phyloP scores from a whole-genome alignment of 1,140 invertebrate species.

The Lucilia cuprina region DNA sequence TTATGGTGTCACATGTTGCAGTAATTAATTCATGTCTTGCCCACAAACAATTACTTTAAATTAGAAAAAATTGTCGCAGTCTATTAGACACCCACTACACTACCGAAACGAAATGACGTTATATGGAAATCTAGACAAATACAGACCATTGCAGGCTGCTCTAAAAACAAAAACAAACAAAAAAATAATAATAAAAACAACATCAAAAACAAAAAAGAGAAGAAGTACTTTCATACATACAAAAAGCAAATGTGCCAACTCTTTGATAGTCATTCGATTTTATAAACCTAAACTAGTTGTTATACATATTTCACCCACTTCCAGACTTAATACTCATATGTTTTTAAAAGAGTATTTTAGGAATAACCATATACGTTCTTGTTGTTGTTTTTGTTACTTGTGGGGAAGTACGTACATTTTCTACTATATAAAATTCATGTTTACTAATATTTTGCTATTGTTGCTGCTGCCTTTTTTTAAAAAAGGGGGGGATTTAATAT shows the following conservation, averaged over 20 bases:
- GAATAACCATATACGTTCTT: not conserved
- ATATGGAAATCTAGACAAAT: not conserved
- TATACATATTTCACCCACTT: constrained; percentile 21
- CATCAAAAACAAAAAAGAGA: not conserved
- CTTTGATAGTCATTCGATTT: not conserved
- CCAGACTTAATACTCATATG: not conserved
- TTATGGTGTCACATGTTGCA: constrained; percentile 30
- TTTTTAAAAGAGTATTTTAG: not conserved
- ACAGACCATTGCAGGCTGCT: not conserved
- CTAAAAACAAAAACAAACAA: not conserved
- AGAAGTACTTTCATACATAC: not conserved
- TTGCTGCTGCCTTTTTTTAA: not conserved
- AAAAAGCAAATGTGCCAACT: constrained; percentile 1
- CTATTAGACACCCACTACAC: constrained; percentile 31
- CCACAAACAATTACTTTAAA: constrained; percentile 32
- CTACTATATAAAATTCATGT: not conserved
- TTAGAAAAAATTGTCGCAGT: constrained; percentile 15
- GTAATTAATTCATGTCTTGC: constrained; percentile 32
- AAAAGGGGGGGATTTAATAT: too few species aligned
- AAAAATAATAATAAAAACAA: not conserved
- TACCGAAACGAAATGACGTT: not conserved
- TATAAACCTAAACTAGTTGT: constrained; percentile 6
- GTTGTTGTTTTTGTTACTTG: not conserved
- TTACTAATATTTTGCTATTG: not conserved
- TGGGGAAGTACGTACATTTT: not conserved